Evolutionary conservation across 2,888 invertebrate genomes (phyloP).

Genomic region (Lypha dubia): DNA sequence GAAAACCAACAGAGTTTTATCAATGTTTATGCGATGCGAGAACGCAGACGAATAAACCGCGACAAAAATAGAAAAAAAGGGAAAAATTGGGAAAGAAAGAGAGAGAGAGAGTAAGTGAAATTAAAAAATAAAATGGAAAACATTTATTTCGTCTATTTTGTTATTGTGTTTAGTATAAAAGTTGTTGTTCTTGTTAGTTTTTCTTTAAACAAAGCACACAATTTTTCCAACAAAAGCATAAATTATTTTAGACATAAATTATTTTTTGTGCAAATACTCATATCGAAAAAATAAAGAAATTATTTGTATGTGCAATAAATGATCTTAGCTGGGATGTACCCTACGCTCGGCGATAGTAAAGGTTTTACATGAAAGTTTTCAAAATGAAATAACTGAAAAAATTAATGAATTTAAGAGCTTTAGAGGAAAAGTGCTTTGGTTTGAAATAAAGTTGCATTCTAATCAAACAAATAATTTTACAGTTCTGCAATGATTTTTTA

Average conservation of each 20-base stretch:
- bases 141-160: constrained; percentile 52
- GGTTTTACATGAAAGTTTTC: too few species aligned
- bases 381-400: neutral
- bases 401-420: too few species aligned
- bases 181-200: constrained; percentile 59
- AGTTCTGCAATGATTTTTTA: too few species aligned
- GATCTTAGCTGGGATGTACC: neutral
- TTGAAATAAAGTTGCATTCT: too few species aligned
- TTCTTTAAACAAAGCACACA: constrained; percentile 41
- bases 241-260: constrained; percentile 26
- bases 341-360: neutral
- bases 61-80: constrained; percentile 73
- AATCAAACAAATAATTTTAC: too few species aligned
- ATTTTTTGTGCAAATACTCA: constrained; percentile 43
- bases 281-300: constrained; percentile 11
- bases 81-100: constrained; percentile 50
- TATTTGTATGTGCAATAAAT: neutral
- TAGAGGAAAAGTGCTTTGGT: too few species aligned
- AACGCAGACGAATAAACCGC: constrained; percentile 68
- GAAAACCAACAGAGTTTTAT: constrained; percentile 31
- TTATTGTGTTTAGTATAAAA: constrained; percentile 31
- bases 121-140: constrained; percentile 32
- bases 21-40: constrained; percentile 70
- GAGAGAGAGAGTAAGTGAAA: constrained; percentile 21
- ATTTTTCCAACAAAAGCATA: constrained; percentile 46